Conservation (phyloP, 2,888 invertebrate genomes). For the Odontothrips loti region DNA sequence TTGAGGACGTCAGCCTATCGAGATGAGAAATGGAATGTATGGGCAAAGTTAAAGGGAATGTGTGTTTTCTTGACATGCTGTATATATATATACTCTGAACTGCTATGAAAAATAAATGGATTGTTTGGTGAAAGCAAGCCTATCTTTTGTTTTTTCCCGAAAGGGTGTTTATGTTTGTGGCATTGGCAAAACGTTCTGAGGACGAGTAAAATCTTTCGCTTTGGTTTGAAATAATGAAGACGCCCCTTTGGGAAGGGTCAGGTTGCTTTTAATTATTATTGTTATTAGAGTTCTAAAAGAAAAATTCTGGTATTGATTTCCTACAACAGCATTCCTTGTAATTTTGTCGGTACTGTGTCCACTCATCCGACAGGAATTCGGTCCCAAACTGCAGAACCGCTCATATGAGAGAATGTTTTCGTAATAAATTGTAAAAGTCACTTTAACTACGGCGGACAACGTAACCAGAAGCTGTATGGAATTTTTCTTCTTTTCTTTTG, state of each 20-base stretch:
- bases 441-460: too few species aligned
- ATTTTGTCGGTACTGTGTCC: slow-evolving; percentile 13
- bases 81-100: slow-evolving; percentile 11
- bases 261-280: too few species aligned
- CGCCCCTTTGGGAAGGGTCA: too few species aligned
- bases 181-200: slow-evolving; percentile 19
- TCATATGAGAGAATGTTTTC: too few species aligned
- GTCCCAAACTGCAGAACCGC: too few species aligned
- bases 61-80: neutral
- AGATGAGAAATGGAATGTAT: slow-evolving; percentile 22
- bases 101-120: slow-evolving; percentile 19
- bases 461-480: too few species aligned
- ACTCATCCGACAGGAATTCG: neutral
- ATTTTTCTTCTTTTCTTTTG: neutral
- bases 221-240: neutral
- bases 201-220: neutral
- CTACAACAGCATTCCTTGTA: slow-evolving; percentile 15
- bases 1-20: neutral
- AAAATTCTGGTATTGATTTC: neutral
- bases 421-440: too few species aligned
- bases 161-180: slow-evolving; percentile 10
- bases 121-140: slow-evolving; percentile 8
- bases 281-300: neutral
- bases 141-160: neutral
- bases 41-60: slow-evolving; percentile 24